Evolutionary conservation across 1,140 invertebrate genomes (phyloP), one percentile per base, ranked within the genome.

Genomic region (Diorhabda carinulata): DNA sequence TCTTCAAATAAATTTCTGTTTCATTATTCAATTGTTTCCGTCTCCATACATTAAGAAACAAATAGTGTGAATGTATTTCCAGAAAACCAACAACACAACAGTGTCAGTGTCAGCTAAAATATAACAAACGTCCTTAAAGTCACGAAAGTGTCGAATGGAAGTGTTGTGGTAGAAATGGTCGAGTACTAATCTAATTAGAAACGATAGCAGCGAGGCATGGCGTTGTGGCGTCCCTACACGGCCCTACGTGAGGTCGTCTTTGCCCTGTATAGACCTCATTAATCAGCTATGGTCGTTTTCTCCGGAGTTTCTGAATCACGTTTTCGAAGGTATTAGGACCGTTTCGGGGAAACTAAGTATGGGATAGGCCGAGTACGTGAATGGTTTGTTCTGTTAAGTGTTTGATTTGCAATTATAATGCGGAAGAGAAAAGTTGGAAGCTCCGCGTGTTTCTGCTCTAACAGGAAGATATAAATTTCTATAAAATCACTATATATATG

Each of bases 111-210:
- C 47, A 52, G 47, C 47, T 52, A n/a, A 52, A 52, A 52, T 52
- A 52, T 52, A 52, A 52, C 47, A 52, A 52, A 52, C 47, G 47
- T 52, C 47, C n/a, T 8, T n/a, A n/a, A 52, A 52, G 47, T 52
- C 47, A 52, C 47, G 47, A 52, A 10, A 43, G 61, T 62, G 61
- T 62, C 61, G 61, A 62, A 43, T 9, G 44, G 44, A 62, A 62
- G 61, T 62, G 61, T 62, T 62, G 61, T 62, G 61, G 61, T 62
- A 62, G 61, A 62, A 62, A 47, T 62, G 61, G 61, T 62, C 61
- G 61, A 62, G 61, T 62, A 44, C 41, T 62, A 62, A 62, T 62
- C 61, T 62, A 62, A 62, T 62, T 62, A 62, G 61, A 44, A 62
- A 44, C 61, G 61, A 62, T 62, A 61, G n/a, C 59, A 41, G 10